phyloP scores from a whole-genome alignment of 2,113 vertebrate species.

The Pachycephala philippinensis region DNA sequence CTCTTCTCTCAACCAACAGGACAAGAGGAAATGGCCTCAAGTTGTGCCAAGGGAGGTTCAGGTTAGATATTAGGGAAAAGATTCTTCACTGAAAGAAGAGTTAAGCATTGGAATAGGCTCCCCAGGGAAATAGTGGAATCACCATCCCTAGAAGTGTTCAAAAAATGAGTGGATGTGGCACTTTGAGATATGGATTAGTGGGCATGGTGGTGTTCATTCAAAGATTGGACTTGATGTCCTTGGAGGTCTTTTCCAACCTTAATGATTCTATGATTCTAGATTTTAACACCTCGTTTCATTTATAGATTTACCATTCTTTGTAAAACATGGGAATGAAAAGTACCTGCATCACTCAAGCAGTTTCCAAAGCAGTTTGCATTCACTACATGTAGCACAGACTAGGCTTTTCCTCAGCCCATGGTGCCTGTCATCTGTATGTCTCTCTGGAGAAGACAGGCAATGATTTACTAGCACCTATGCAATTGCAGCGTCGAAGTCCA shows the following conservation, averaged over 20 bases:
- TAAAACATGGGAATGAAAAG: neutral
- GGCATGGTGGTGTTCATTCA: neutral
- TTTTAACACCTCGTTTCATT: neutral
- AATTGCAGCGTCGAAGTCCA: neutral
- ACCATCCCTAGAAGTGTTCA: neutral
- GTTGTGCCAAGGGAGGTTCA: neutral
- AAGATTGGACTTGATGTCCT: neutral
- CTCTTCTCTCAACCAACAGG: neutral
- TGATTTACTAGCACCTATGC: conserved; percentile 1
- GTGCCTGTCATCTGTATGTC: neutral
- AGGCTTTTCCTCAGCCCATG: neutral
- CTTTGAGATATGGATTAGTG: neutral
- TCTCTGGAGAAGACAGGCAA: neutral
- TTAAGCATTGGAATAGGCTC: neutral
- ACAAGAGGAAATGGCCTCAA: neutral
- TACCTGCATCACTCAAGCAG: neutral
- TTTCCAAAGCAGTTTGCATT: neutral
- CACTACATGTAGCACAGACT: neutral
- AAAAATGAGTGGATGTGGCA: neutral
- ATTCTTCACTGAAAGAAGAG: neutral
- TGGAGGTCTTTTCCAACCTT: neutral
- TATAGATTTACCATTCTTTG: neutral
- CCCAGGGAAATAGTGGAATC: neutral
- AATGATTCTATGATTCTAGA: neutral
- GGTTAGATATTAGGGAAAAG: neutral